Evolutionary conservation across 1,140 invertebrate species (phyloP).

Genomic region (Drosophila parvula): DNA sequence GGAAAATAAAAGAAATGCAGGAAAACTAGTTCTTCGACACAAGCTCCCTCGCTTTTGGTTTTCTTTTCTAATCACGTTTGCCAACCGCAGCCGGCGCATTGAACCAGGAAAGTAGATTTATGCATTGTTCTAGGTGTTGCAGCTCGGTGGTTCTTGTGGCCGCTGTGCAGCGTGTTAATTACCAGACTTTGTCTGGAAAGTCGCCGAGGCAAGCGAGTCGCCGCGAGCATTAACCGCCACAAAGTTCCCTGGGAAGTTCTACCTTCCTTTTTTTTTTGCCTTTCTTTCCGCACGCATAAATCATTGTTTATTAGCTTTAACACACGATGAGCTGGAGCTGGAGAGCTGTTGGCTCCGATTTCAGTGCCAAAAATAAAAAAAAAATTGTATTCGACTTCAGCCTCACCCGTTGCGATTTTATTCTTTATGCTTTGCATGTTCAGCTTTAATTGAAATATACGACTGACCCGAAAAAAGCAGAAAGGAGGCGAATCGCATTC

Average conservation of each 20-base stretch:
- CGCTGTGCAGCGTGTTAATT: conserved; percentile 71
- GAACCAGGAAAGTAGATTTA: conserved; percentile 68
- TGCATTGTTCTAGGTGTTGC: conserved; percentile 59
- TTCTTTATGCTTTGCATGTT: conserved; percentile 71
- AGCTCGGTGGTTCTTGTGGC: conserved; percentile 23
- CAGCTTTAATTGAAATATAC: conserved; percentile 79
- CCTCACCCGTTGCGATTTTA: conserved; percentile 5
- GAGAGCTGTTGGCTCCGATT: conserved; percentile 9
- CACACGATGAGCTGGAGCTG: conserved; percentile 41
- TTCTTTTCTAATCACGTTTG: conserved; percentile 67
- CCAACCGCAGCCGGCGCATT: conserved; percentile 62
- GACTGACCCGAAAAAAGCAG: conserved; percentile 48
- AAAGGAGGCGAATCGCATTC: conserved; percentile 17
- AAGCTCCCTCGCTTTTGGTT: conserved; percentile 27
- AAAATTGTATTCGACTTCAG: conserved; percentile 20
- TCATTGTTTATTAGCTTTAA: conserved; percentile 76
- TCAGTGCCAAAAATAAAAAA: conserved; percentile 19
- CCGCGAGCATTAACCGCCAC: conserved; percentile 55
- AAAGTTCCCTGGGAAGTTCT: conserved; percentile 39
- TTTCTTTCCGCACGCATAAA: conserved; percentile 60
- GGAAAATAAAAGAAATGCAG: conserved; percentile 10
- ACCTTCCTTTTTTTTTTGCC: not conserved
- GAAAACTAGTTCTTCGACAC: conserved; percentile 58
- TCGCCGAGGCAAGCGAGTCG: conserved; percentile 51
- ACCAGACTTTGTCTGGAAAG: conserved; percentile 53